These are phyloP conservation scores for Delichon dasypus DNA, from an alignment of 2,797 vertebrate species.

Conservation along the genomic window DNA sequence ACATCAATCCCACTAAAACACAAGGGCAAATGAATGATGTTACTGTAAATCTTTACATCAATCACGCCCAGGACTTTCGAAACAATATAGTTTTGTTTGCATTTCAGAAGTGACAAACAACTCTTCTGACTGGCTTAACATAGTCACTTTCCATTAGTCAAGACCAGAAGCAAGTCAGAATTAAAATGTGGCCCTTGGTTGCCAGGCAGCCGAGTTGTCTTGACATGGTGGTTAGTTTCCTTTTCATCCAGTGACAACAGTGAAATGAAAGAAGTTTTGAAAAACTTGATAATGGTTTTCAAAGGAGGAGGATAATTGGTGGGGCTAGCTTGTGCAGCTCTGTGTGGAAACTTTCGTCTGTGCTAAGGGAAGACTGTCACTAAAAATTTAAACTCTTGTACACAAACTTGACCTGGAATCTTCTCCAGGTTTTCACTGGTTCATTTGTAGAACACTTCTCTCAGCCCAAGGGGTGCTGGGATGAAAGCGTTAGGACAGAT, in stretches of 20 bases:
- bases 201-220: conserved; percentile 99
- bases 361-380: conserved; percentile 83
- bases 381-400: conserved; percentile 98
- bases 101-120: conserved; percentile 99
- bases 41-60: conserved; percentile 95
- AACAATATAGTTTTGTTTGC: conserved; percentile 99
- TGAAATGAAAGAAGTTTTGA: conserved; percentile 99
- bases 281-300: conserved; percentile 99
- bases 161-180: conserved; percentile 97
- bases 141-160: conserved; percentile 99
- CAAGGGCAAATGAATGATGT: conserved; percentile 94
- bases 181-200: conserved; percentile 97
- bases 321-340: conserved; percentile 88
- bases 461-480: conserved; percentile 76
- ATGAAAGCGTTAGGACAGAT: conserved; percentile 84
- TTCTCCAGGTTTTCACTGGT: conserved; percentile 84
- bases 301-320: conserved; percentile 98
- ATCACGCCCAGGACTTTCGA: conserved; percentile 88
- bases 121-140: conserved; percentile 97
- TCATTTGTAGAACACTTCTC: conserved; percentile 85
- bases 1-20: conserved; percentile 95
- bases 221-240: conserved; percentile 99
- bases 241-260: conserved; percentile 99
- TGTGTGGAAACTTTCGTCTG: conserved; percentile 97
- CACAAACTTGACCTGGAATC: conserved; percentile 98